Evolutionary conservation across 2,113 vertebrate genomes (phyloP), one percentile per base, ranked within the genome.

Genomic region (Ia io): DNA sequence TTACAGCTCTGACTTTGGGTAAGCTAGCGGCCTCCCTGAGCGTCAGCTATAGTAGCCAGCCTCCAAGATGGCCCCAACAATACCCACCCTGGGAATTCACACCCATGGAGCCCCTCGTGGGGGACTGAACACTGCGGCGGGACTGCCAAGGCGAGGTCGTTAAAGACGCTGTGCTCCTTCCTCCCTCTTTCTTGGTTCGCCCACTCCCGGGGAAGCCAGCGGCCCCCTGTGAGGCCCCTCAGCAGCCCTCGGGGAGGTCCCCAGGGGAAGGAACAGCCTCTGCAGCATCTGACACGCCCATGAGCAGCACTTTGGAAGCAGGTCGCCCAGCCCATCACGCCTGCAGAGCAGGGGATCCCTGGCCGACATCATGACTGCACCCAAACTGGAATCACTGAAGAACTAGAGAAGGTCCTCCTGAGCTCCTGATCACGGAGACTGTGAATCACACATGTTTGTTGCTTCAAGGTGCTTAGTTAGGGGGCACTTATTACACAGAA

Each of bases 131-230:
- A 18, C 49, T 47, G 14, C 0, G 0, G 28, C 5, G 37, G n/a
- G 37, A 28, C 65, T n/a, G 37, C 28, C 0, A 0, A 42, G 78
- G 16, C 44, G 2, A 32, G 53, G 35, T 30, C 47, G 3, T 4
- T 40, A 40, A 23, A 79, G 69, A 78, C 47, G 25, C 22, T 14
- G 44, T 18, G 51, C 69, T 51, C 22, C 82, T 40, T 20, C 42
- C 88, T 51, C 35, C 30, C 6, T 35, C 40, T 44, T 56, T 82
- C 86, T 47, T 2, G 7, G 77, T 6, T 35, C 67, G 23, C 23
- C 79, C 5, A 18, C 12, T 65, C 44, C 67, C 23, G 23, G 35
- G 77, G 67, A 67, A 76, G 73, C 9, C 2, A 47, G 47, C 2
- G 61, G 77, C 47, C 59, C 6, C 4, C 53, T 1, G 23, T 9